phyloP scores from a whole-genome alignment of 2,888 invertebrate genomes.

The Drosophila neonasuta region DNA sequence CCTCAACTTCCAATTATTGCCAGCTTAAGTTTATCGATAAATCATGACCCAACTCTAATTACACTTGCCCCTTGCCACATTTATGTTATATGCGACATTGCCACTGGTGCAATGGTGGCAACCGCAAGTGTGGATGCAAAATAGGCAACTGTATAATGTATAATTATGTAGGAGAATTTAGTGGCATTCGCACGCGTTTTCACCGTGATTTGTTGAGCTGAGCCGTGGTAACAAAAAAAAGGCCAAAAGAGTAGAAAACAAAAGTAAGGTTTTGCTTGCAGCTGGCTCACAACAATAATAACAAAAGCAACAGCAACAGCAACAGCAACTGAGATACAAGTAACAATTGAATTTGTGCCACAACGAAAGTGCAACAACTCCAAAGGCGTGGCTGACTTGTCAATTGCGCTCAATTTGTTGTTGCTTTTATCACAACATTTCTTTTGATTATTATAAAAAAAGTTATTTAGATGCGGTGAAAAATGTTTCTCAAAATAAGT shows the following conservation, averaged over 20 bases:
- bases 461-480: neutral
- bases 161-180: constrained; percentile 57
- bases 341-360: constrained; percentile 50
- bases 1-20: neutral
- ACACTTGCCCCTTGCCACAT: neutral
- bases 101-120: constrained; percentile 13
- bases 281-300: constrained; percentile 12
- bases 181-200: constrained; percentile 54
- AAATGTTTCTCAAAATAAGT: neutral
- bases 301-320: neutral
- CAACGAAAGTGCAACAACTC: constrained; percentile 29
- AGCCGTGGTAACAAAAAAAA: constrained; percentile 5
- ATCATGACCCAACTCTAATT: neutral
- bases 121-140: constrained; percentile 22
- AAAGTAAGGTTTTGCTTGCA: constrained; percentile 28
- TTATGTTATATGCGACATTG: constrained; percentile 7
- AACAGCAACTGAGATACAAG: constrained; percentile 5
- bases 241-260: constrained; percentile 32
- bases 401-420: constrained; percentile 13
- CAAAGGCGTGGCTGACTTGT: constrained; percentile 25
- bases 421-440: constrained; percentile 1
- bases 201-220: constrained; percentile 37
- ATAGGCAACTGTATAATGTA: constrained; percentile 34
- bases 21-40: neutral
- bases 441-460: neutral